Evolutionary conservation across 92 coral and sea anemone genomes (phyloP), one percentile per base, ranked within the genome.

Genomic region (Phymanthus crucifer): DNA sequence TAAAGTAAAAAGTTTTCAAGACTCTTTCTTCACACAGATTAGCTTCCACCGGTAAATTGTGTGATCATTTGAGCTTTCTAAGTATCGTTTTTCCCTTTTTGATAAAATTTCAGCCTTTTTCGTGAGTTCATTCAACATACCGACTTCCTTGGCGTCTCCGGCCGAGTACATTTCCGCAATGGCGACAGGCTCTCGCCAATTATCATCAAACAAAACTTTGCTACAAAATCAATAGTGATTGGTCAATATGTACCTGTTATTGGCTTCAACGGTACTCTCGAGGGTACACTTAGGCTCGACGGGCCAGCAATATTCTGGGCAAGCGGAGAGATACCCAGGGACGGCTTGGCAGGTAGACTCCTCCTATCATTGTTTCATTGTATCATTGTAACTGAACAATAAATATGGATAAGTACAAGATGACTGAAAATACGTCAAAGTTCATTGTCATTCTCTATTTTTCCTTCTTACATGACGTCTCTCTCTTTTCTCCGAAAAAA

Each of bases 81-180:
- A 12, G 4, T 5, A 11, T 18, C n/a, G 17, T 43, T 40, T 26
- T 6, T 48, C 13, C 50, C 21, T 23, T 17, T 32, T 64, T 56
- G 46, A 17, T 29, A 76, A 35, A 13, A 26, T 76, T 66, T 37
- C 74, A 91, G 96, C 29, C 31, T 73, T 32, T 89, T 87, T 72
- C 85, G 89, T 10, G 80, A 83, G 52, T 71, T 68, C 21, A 89
- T 91, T 23, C 89, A 91, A 66, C 46, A 80, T 64, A 80, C 86
- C 2, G 80, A 89, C 70, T 91, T 91, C 75, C 32, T 67, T 80
- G 96, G 96, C n/a, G 96, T 71, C 14, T 91, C 96, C 23, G 93
- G 96, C 4, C 93, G 84, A 11, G 96, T 91, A 66, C 96, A 91
- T 77, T 91, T 91, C 81, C 91, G 86, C 3, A 78, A 83, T 34